Percentiles rank a stretch among this genome's conserved stretches.
These are phyloP conservation scores for Geodia barretti DNA, from an alignment of 37 sponge, comb jelly and placozoan genomes.

Conservation along the genomic window DNA sequence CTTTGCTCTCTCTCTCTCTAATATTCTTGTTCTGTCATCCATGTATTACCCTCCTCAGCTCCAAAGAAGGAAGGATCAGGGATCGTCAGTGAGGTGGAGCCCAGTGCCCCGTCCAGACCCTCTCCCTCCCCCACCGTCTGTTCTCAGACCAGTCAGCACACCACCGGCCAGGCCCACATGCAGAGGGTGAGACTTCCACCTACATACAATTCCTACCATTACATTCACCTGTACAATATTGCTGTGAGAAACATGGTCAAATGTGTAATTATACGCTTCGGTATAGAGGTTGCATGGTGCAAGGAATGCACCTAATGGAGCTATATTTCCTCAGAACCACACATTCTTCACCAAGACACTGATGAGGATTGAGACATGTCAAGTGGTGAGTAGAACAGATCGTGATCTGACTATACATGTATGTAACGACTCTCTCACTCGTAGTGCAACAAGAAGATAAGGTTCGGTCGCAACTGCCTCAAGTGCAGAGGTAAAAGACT, in stretches of 20 bases:
- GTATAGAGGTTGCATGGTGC: no score
- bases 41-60: background rate
- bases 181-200: conserved; percentile 14
- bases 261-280: no score
- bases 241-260: no score
- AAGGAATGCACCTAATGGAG: no score
- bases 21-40: no score
- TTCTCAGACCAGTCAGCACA: background rate
- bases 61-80: background rate
- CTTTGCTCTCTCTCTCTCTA: no score
- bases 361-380: conserved; percentile 67
- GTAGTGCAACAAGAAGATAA: conserved; percentile 77
- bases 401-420: background rate
- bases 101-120: conserved; percentile 1
- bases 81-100: background rate
- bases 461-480: conserved; percentile 51
- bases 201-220: no score
- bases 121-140: background rate
- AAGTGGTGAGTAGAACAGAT: conserved; percentile 62
- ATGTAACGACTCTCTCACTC: background rate
- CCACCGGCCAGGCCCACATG: conserved; percentile 23
- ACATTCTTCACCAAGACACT: conserved; percentile 74
- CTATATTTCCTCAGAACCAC: conserved; percentile 48
- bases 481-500: conserved; percentile 67
- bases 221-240: no score